Evolutionary conservation across 2,113 vertebrate species (phyloP).

Genomic region (Budorcas taxicolor): DNA sequence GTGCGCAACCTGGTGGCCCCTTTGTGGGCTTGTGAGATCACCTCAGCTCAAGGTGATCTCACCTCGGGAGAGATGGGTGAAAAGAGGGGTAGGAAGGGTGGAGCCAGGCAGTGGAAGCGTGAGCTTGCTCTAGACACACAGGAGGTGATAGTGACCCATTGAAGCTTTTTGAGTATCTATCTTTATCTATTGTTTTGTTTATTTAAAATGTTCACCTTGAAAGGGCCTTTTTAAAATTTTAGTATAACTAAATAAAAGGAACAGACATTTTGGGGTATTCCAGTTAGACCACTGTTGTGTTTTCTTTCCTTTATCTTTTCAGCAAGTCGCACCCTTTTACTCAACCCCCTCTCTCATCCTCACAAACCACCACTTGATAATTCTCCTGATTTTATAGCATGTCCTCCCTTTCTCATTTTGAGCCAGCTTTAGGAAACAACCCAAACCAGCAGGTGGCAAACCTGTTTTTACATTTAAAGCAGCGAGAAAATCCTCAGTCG

Average conservation of each 20-base stretch:
- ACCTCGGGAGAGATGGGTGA: not conserved
- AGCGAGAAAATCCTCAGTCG: not conserved
- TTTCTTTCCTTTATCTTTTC: not conserved
- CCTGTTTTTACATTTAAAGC: not conserved
- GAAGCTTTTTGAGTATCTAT: not conserved
- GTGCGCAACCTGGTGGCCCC: not conserved
- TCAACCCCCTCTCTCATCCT: not conserved
- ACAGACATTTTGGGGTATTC: not conserved
- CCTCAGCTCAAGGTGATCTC: not conserved
- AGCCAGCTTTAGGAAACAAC: not conserved
- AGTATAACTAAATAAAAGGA: not conserved
- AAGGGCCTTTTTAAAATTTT: not conserved
- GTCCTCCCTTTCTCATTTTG: not conserved
- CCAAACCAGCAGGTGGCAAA: not conserved
- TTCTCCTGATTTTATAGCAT: not conserved
- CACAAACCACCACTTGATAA: not conserved
- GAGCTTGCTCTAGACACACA: not conserved
- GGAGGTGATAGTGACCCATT: not conserved
- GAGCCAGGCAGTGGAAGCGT: fast-evolving
- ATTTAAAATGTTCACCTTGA: constrained; percentile 26
- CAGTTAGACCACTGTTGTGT: not conserved
- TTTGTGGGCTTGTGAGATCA: not conserved
- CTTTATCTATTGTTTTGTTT: not conserved
- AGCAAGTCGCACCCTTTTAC: not conserved
- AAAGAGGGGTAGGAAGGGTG: no score